These are phyloP conservation scores for Lasiommata megera DNA, from an alignment of 2,888 invertebrate genomes.

Conservation along the genomic window DNA sequence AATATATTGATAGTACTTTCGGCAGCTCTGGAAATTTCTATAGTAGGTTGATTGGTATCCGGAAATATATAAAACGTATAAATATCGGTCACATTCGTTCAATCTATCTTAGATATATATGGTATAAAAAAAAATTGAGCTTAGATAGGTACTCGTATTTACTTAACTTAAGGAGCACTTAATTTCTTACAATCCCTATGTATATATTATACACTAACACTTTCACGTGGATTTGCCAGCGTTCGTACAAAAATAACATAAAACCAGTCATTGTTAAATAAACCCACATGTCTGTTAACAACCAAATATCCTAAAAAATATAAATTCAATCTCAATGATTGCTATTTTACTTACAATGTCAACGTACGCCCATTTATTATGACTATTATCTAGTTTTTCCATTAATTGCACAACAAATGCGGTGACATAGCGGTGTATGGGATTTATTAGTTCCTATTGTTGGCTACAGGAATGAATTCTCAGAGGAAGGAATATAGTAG, in stretches of 20 bases:
- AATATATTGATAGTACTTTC: no score
- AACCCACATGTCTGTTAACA: not conserved
- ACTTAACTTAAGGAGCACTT: no score
- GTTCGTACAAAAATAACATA: not conserved
- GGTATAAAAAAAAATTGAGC: no score
- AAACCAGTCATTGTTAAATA: not conserved
- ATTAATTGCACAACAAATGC: slow-evolving; percentile 76
- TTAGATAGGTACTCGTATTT: no score
- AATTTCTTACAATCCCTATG: no score
- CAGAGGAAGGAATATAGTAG: slow-evolving; percentile 28
- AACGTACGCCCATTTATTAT: slow-evolving; percentile 33
- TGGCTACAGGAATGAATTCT: slow-evolving; percentile 42
- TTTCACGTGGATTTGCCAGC: no score
- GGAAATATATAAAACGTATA: no score
- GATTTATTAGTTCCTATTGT: slow-evolving; percentile 75
- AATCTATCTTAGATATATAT: no score
- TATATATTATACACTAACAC: no score
- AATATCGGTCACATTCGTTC: no score
- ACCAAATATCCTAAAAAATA: not conserved
- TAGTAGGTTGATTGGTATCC: no score
- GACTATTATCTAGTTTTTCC: slow-evolving; percentile 41
- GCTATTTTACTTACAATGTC: not conserved
- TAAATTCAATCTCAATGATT: slow-evolving; percentile 1
- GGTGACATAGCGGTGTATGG: slow-evolving; percentile 63
- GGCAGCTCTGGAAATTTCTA: no score